These are phyloP conservation scores for Meta bourneti DNA, from an alignment of 2,888 invertebrate genomes.

Conservation along the genomic window DNA sequence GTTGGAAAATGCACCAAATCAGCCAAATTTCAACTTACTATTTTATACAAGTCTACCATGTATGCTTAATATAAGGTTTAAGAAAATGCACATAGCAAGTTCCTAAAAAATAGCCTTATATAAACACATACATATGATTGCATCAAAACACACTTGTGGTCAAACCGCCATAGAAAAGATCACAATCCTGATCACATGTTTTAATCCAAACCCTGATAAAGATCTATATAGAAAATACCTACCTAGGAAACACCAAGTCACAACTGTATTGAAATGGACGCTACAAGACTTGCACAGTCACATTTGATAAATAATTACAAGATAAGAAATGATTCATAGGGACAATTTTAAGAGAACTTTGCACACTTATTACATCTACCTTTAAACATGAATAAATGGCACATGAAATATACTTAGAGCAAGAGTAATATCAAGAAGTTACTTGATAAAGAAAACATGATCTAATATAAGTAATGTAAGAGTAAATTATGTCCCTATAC, in stretches of 20 bases:
- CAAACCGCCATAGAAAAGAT: slow-evolving; percentile 47
- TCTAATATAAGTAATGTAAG: neutral
- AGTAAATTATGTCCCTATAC: no score
- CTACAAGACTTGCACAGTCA: neutral
- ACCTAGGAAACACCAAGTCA: slow-evolving; percentile 5
- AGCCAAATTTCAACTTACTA: slow-evolving; percentile 10
- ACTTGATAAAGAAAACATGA: neutral
- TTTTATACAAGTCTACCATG: slow-evolving; percentile 30
- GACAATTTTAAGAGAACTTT: slow-evolving; percentile 7
- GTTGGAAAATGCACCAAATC: slow-evolving; percentile 36
- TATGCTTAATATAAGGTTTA: slow-evolving; percentile 38
- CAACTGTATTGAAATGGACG: neutral
- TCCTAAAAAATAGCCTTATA: slow-evolving; percentile 56
- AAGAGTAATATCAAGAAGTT: neutral
- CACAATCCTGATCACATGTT: slow-evolving; percentile 50
- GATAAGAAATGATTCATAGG: slow-evolving; percentile 6
- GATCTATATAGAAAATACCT: slow-evolving; percentile 32
- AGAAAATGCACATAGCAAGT: slow-evolving; percentile 34
- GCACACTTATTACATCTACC: slow-evolving; percentile 14
- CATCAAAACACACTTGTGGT: slow-evolving; percentile 5
- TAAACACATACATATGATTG: slow-evolving; percentile 13
- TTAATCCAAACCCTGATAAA: slow-evolving; percentile 27
- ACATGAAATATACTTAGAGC: slow-evolving; percentile 15
- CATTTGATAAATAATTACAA: neutral
- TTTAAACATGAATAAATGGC: slow-evolving; percentile 30